These are phyloP conservation scores for Cremastinae sp. DNA, from an alignment of 2,888 invertebrate genomes.

Conservation along the genomic window DNA sequence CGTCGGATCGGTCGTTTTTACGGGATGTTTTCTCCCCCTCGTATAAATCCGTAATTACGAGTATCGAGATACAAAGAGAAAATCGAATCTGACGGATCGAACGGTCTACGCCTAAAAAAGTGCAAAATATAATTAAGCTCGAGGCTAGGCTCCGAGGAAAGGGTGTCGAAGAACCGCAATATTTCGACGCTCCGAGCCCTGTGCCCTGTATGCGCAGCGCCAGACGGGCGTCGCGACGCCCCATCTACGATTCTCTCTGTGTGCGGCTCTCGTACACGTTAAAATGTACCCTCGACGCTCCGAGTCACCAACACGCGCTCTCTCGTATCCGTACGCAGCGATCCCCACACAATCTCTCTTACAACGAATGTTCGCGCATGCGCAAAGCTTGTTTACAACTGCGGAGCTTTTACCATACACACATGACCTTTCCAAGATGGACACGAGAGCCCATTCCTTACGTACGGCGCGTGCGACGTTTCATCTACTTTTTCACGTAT, in stretches of 20 bases:
- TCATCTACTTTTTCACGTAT: conserved; percentile 58
- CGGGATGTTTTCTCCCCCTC: not conserved
- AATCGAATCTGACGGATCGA: no score
- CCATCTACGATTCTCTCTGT: conserved; percentile 17
- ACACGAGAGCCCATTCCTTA: conserved; percentile 75
- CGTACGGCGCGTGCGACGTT: conserved; percentile 71
- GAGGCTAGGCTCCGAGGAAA: conserved; percentile 17
- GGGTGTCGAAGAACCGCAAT: conserved; percentile 9
- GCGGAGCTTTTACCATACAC: conserved; percentile 76
- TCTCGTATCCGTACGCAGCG: not conserved
- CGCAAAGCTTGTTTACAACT: conserved; percentile 80
- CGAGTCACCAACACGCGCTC: not conserved
- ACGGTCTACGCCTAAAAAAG: no score
- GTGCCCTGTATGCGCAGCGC: conserved; percentile 27
- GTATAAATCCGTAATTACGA: no score
- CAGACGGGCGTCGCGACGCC: conserved; percentile 55
- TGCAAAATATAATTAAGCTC: not conserved
- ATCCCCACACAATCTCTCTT: not conserved
- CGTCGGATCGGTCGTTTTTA: not conserved
- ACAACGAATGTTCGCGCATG: conserved; percentile 72
- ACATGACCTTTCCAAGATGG: conserved; percentile 81
- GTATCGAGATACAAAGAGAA: not conserved
- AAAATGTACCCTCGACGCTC: not conserved
- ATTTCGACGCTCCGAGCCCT: conserved; percentile 1
- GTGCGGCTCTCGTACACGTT: not conserved